Base-by-base conservation (phyloP, 2,888 invertebrate genomes). In the Ophonus ardosiacus region DNA sequence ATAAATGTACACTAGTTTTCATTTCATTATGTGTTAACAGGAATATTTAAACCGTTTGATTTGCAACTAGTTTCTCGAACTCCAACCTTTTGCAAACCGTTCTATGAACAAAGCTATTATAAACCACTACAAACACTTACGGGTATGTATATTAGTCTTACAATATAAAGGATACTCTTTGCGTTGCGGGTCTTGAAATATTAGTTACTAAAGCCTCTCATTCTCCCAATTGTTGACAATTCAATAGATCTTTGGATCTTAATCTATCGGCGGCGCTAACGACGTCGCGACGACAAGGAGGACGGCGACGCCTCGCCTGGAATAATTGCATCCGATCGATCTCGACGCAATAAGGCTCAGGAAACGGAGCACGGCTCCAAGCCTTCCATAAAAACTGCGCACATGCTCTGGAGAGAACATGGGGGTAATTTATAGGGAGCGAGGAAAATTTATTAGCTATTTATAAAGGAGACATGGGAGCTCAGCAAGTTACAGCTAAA, bases 311-410 rank as follows among this genome's bases (percentile, higher is more conserved):
- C 68, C 56, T 24, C 71, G 57, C 56, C 78, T 24, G 56, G 13
- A 78, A 78, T 51, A 78, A 78, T 78, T 78, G 78, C 78, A 24
- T 78, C 24, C 56, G 78, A 78, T 78, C 78, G 78, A 78, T 78
- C 31, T 13, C 78, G 56, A 17, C 78, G 68, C n/a, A 68, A 31
- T 68, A 31, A 68, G 68, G 31, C 68, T 31, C 68, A 68, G 59
- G 59, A 59, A 59, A 59, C 18, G 15, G 59, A 59, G 15, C 43
- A 13, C 43, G 43, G 2, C 31, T 31, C 31, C 24, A 24, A 31
- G 31, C 31, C 31, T 31, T 5, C 31, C 31, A 31, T 31, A 13
- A 51, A 13, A 51, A 8, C 43, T 51, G 10, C 43, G 43, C 43
- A 51, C 43, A 51, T 13, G 43, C 43, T 51, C 13, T 13, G 43